These are phyloP conservation scores for Eupithecia pulchellata DNA, from an alignment of 2,888 invertebrate genomes.

Conservation along the genomic window DNA sequence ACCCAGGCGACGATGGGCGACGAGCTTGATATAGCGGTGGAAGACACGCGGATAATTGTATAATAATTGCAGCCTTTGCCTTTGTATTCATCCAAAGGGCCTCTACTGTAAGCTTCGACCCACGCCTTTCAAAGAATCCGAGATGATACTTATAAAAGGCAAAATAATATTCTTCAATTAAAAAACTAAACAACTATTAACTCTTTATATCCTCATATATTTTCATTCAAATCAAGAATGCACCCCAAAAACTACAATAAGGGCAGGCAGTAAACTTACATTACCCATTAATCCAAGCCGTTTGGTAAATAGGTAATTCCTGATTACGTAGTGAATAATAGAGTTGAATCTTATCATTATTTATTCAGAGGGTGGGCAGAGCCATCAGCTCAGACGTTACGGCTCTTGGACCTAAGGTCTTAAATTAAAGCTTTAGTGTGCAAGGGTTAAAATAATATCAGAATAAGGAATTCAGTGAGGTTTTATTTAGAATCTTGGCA, in stretches of 20 bases:
- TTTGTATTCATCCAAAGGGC: neutral
- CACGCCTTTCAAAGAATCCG: neutral
- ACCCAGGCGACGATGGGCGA: neutral
- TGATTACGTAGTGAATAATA: slow-evolving; percentile 44
- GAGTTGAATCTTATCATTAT: slow-evolving; percentile 29
- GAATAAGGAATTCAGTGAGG: neutral
- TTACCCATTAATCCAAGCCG: slow-evolving; percentile 37
- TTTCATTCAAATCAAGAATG: slow-evolving; percentile 51
- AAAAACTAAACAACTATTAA: neutral
- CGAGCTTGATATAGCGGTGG: neutral
- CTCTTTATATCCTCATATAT: neutral
- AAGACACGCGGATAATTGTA: too few relatives aligned
- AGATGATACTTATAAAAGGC: neutral
- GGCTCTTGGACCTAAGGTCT: slow-evolving; percentile 2
- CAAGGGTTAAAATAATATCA: neutral
- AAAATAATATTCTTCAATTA: neutral
- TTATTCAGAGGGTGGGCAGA: slow-evolving; percentile 8
- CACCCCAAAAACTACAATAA: slow-evolving; percentile 54
- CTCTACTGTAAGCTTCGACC: neutral
- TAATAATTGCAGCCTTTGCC: neutral
- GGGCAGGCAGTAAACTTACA: slow-evolving; percentile 53
- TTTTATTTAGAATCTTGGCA: neutral
- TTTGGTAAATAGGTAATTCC: slow-evolving; percentile 39
- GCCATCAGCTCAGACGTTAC: neutral
- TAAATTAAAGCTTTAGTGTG: neutral